Conservation (phyloP, 2,888 invertebrate genomes). For the Drosophila quasianomalipes region DNA sequence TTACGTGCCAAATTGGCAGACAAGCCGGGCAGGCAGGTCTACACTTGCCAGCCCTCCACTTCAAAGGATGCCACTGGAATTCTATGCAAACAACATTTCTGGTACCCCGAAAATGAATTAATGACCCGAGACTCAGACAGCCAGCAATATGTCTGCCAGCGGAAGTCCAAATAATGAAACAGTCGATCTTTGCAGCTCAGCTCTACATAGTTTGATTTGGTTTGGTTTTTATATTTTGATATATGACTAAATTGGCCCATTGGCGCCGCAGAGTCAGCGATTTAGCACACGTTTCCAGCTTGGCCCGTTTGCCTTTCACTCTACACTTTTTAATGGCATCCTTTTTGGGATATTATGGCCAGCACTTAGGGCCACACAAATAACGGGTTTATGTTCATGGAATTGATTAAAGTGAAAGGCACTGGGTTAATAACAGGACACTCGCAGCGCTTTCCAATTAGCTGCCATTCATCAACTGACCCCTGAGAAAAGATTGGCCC, state of each 20-base stretch:
- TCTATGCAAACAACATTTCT: slow-evolving; percentile 55
- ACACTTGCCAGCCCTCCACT: slow-evolving; percentile 31
- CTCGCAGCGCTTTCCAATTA: slow-evolving; percentile 67
- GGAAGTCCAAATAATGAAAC: slow-evolving; percentile 66
- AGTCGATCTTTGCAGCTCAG: slow-evolving; percentile 8
- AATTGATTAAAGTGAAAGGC: slow-evolving; percentile 79
- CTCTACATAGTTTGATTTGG: slow-evolving; percentile 2
- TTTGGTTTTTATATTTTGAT: slow-evolving; percentile 14
- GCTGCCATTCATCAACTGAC: slow-evolving; percentile 68
- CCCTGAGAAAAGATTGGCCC: neutral
- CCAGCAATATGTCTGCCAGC: slow-evolving; percentile 52
- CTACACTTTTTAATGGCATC: slow-evolving; percentile 63
- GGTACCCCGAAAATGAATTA: slow-evolving; percentile 36
- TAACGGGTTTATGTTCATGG: slow-evolving; percentile 54
- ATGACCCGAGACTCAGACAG: slow-evolving; percentile 32
- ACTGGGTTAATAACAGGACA: slow-evolving; percentile 71
- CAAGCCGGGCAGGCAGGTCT: slow-evolving; percentile 29
- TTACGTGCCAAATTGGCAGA: slow-evolving; percentile 83
- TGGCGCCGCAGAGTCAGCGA: slow-evolving; percentile 77
- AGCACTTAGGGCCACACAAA: slow-evolving; percentile 49
- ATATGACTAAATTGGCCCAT: slow-evolving; percentile 61
- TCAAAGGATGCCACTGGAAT: slow-evolving; percentile 73
- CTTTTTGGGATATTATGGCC: slow-evolving; percentile 59
- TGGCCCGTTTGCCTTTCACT: slow-evolving; percentile 46
- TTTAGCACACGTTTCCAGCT: slow-evolving; percentile 66